Evolutionary conservation across 2,888 invertebrate genomes (phyloP).

Genomic region (Macrophya annulata): DNA sequence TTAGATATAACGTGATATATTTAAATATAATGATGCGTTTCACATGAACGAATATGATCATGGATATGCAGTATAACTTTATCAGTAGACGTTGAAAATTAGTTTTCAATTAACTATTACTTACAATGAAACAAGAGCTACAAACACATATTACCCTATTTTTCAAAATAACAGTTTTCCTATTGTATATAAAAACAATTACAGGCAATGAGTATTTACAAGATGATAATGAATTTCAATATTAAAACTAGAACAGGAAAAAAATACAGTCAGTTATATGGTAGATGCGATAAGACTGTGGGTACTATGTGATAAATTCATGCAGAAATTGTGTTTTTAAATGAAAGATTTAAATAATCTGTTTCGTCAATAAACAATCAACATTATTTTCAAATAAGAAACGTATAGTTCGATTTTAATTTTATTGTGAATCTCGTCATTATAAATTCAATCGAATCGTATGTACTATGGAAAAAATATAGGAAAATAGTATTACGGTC

Average conservation of each 20-base stretch:
- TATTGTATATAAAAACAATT: slow-evolving; percentile 41
- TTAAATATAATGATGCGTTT: slow-evolving; percentile 8
- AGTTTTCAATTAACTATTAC: slow-evolving; percentile 12
- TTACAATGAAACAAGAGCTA: slow-evolving; percentile 5
- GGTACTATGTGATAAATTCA: background rate
- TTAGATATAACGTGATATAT: slow-evolving; percentile 7
- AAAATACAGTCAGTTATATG: slow-evolving; percentile 17
- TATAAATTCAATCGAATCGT: background rate
- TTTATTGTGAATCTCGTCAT: slow-evolving; percentile 8
- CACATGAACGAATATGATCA: background rate
- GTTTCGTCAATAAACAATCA: background rate
- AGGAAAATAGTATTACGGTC: background rate
- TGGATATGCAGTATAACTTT: background rate
- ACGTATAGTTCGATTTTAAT: background rate
- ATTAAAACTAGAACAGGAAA: background rate
- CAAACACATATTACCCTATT: slow-evolving; percentile 12
- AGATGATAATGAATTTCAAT: slow-evolving; percentile 34
- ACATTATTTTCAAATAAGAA: background rate
- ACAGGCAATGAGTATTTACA: slow-evolving; percentile 48
- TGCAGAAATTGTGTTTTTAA: slow-evolving; percentile 17
- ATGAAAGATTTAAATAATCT: background rate
- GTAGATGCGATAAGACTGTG: slow-evolving; percentile 12
- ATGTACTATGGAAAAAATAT: background rate
- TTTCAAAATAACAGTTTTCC: slow-evolving; percentile 7
- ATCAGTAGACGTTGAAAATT: background rate